Percentiles rank a stretch among this genome's conserved stretches.
These are phyloP conservation scores for Entomobrya multifasciata DNA, from an alignment of 2,888 invertebrate genomes.

Conservation along the genomic window DNA sequence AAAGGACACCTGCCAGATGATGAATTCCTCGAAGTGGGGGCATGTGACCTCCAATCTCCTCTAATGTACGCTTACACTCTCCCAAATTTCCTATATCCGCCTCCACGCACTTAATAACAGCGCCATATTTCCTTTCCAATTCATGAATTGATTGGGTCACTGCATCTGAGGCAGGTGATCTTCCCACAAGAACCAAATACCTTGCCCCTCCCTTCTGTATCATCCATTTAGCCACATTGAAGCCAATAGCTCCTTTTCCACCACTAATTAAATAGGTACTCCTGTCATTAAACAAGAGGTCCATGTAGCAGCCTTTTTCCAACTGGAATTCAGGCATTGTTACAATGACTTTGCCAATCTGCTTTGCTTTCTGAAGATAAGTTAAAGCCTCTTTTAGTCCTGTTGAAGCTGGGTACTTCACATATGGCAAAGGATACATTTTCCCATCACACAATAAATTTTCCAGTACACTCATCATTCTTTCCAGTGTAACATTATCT, in stretches of 20 bases:
- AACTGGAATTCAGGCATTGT: conserved; percentile 7
- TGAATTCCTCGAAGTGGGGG: conserved; percentile 56
- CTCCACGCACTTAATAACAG: neutral
- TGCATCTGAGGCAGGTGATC: neutral
- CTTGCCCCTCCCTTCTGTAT: conserved; percentile 20
- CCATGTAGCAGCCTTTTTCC: neutral
- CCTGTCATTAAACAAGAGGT: conserved; percentile 29
- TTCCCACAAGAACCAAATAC: conserved; percentile 43
- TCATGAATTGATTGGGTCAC: neutral
- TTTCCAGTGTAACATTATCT: neutral
- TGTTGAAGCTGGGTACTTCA: neutral
- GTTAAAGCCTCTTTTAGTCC: conserved; percentile 29
- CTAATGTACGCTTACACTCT: neutral
- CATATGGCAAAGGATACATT: conserved; percentile 33
- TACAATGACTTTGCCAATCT: conserved; percentile 61
- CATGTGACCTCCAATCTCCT: neutral
- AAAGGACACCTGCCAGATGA: conserved; percentile 44
- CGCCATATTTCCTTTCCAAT: neutral
- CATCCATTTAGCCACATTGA: conserved; percentile 56
- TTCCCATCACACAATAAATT: neutral
- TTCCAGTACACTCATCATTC: neutral
- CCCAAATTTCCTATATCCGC: neutral
- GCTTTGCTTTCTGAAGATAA: conserved; percentile 53
- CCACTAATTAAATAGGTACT: conserved; percentile 58
- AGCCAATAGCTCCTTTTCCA: conserved; percentile 52